phyloP scores from a whole-genome alignment of 2,797 vertebrate genomes.

The Kryptopterus vitreolus region DNA sequence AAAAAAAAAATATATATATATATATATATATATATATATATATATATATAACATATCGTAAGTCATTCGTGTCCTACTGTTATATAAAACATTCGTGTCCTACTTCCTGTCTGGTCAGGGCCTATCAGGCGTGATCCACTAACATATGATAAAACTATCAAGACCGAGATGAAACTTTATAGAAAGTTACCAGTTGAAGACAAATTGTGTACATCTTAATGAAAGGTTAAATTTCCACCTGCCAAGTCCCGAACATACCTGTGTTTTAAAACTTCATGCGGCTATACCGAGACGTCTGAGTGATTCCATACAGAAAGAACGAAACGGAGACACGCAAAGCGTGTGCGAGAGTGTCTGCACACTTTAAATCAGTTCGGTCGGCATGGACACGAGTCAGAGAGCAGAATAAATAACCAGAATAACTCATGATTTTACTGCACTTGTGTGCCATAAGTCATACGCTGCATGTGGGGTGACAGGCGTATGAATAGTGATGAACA shows the following conservation, averaged over 20 bases:
- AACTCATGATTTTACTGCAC: slow-evolving; percentile 43
- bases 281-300: background rate
- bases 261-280: background rate
- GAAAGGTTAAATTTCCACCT: background rate
- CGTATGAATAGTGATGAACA: slow-evolving; percentile 41
- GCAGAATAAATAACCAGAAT: slow-evolving; percentile 47
- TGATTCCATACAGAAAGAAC: background rate
- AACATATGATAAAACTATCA: background rate
- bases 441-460: slow-evolving; percentile 28
- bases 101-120: background rate
- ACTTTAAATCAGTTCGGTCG: slow-evolving; percentile 22
- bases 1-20: too few relatives aligned
- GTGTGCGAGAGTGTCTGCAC: background rate
- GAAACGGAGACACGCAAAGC: background rate
- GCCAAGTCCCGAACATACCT: background rate
- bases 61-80: too few relatives aligned
- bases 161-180: background rate
- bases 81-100: background rate
- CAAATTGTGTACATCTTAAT: background rate
- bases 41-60: too few relatives aligned
- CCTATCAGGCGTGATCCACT: background rate
- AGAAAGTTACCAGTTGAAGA: background rate
- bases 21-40: too few relatives aligned
- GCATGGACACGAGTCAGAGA: slow-evolving; percentile 39
- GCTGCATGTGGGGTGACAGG: slow-evolving; percentile 34